phyloP scores from a whole-genome alignment of 2,113 vertebrate species.

The Microcebus ravelobensis region DNA sequence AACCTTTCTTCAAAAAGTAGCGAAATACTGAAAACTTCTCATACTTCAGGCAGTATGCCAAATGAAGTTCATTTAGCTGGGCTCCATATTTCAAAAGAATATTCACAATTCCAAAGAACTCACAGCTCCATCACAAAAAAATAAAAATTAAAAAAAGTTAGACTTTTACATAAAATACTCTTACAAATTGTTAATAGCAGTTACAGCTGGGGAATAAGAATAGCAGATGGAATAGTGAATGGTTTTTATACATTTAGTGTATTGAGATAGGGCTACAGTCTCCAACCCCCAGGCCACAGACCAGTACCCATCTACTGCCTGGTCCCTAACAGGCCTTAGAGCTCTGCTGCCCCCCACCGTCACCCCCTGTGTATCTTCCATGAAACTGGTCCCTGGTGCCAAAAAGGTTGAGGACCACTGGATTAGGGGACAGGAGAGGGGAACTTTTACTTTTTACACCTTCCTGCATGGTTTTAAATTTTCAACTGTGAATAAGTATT shows the following conservation, averaged over 20 bases:
- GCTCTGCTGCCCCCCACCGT: too few relatives aligned
- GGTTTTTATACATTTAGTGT: not conserved
- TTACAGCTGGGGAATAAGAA: not conserved
- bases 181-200: not conserved
- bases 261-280: not conserved
- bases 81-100: slow-evolving; percentile 85
- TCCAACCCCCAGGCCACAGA: too few relatives aligned
- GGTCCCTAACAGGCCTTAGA: too few relatives aligned
- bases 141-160: not conserved
- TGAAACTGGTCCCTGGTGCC: too few relatives aligned
- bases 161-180: slow-evolving; percentile 9
- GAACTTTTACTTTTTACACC: not conserved
- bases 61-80: slow-evolving; percentile 82
- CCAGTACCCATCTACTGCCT: too few relatives aligned
- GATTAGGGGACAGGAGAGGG: not conserved
- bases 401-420: too few relatives aligned
- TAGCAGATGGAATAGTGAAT: not conserved
- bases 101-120: slow-evolving; percentile 80
- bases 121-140: slow-evolving; percentile 48
- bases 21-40: slow-evolving; percentile 84
- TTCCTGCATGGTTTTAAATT: not conserved
- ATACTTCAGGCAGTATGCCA: slow-evolving; percentile 83
- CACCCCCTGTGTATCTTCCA: too few relatives aligned
- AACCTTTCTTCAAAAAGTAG: slow-evolving; percentile 84
- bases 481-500: not conserved